Evolutionary conservation across 1,140 invertebrate species (phyloP), one percentile per base, ranked within the genome.

Genomic region (Pomphorhynchus laevis): DNA sequence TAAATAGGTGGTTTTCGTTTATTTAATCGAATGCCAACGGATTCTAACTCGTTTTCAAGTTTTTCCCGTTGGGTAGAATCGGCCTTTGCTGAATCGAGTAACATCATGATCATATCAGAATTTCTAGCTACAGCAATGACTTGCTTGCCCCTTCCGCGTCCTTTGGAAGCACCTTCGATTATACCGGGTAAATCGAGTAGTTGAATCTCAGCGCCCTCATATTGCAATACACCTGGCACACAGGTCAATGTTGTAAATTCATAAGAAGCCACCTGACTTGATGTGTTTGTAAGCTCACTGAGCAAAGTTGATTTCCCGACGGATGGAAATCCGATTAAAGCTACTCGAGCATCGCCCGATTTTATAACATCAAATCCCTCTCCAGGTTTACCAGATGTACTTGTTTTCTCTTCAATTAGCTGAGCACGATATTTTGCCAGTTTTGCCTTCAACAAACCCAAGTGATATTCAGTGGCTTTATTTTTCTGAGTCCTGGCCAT

Each of bases 291-390:
- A 44, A 91, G 53, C 0, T 76, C 84, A 49, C 72, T 80, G 37
- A 91, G 57, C 41, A 91, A 58, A 1, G 80, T 89, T 4, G 53
- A 55, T 50, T 64, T 64, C 44, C 62, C 62, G 16, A 64, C 62
- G 12, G 86, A 98, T 12, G 84, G 82, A 55, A 93, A 93, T 41
- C 82, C 84, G 51, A 98, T 95, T 4, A 98, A 62, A 14, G 86
- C 84, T 12, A 93, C 79, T 53, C 89, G 64, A 4, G 89, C 89
- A 72, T 98, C 89, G 32, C 89, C 89, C 49, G 77, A 86, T 61
- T 98, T 98, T 46, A 95, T 65, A 11, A 98, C 89, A 70, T 98
- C 89, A 59, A 98, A 98, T 8, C 89, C 89, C 64, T 98, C 89
- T 12, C 89, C 89, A 58, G 36, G 16, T 14, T 34, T 24, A 12